A percentile compares a stretch with the other conserved stretches of the same genome.
Conservation (phyloP, 2,888 invertebrate genomes). For the Pinctada fucata region DNA sequence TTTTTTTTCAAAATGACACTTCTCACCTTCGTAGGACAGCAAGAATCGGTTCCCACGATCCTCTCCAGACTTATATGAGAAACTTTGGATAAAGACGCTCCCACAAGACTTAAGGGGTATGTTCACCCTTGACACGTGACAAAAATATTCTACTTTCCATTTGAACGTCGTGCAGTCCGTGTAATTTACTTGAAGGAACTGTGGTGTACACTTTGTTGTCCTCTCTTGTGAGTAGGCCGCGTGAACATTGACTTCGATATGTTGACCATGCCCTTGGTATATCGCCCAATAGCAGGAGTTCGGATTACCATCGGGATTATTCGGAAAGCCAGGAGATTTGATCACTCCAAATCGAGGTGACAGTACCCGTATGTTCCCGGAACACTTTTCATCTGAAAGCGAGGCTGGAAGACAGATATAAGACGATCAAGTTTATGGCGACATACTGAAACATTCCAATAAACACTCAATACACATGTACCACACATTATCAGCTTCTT, state of each 20-base stretch:
- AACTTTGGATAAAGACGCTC: constrained; percentile 48
- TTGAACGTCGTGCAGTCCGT: constrained; percentile 42
- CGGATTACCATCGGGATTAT: constrained; percentile 49
- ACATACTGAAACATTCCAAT: too few species aligned
- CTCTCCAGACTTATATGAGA: constrained; percentile 45
- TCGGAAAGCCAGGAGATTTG: constrained; percentile 52
- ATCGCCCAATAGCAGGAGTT: constrained; percentile 56
- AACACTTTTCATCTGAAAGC: constrained; percentile 43
- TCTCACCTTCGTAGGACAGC: constrained; percentile 53
- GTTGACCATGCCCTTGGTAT: constrained; percentile 36
- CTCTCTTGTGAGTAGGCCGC: constrained; percentile 49
- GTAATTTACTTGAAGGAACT: constrained; percentile 53
- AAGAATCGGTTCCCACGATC: constrained; percentile 55
- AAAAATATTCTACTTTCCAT: constrained; percentile 46
- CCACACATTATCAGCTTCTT: too few species aligned
- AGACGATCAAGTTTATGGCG: background rate
- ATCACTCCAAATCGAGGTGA: constrained; percentile 50
- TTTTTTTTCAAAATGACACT: too few species aligned
- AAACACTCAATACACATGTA: too few species aligned
- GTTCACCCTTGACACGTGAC: constrained; percentile 47
- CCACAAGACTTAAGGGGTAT: constrained; percentile 53
- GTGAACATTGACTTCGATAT: constrained; percentile 48
- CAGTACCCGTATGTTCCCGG: constrained; percentile 42
- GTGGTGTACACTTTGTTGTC: constrained; percentile 42
- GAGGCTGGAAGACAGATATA: constrained; percentile 21